Evolutionary conservation across 2,888 invertebrate species (phyloP).

Genomic region (Polydrusus cervinus): DNA sequence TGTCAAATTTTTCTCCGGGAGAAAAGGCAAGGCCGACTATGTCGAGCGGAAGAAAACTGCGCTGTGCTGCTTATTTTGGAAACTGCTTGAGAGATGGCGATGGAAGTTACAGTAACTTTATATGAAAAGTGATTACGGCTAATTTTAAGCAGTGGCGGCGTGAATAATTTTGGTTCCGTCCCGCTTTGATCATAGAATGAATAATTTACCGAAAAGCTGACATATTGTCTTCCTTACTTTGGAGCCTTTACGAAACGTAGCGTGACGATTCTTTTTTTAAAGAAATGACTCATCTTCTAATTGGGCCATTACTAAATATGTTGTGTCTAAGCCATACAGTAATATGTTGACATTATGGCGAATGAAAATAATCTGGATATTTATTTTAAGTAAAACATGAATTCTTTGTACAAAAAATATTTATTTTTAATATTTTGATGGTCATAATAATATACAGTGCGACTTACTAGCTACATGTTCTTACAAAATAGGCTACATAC

Average conservation of each 20-base stretch:
- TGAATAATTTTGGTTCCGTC: neutral
- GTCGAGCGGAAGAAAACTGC: neutral
- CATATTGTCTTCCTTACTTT: too few species aligned
- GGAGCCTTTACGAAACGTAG: too few species aligned
- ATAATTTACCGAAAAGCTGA: too few species aligned
- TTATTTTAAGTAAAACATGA: neutral
- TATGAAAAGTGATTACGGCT: neutral
- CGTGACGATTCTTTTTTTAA: too few species aligned
- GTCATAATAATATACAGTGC: slow-evolving; percentile 34
- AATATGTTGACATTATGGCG: too few species aligned
- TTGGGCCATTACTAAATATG: too few species aligned
- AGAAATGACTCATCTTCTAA: too few species aligned
- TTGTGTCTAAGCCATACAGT: too few species aligned
- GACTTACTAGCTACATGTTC: slow-evolving; percentile 26
- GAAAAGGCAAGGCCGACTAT: slow-evolving; percentile 24
- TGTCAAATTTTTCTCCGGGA: slow-evolving; percentile 58
- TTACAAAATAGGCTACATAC: slow-evolving; percentile 31
- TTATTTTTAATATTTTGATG: slow-evolving; percentile 18
- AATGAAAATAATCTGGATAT: too few species aligned
- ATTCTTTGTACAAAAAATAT: slow-evolving; percentile 37
- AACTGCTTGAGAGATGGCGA: slow-evolving; percentile 1
- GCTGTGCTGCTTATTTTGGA: neutral
- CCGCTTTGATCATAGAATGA: too few species aligned
- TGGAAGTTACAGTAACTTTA: neutral
- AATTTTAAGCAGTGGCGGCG: neutral